Conservation (phyloP, 2,888 invertebrate genomes). For the Allygus modestus region DNA sequence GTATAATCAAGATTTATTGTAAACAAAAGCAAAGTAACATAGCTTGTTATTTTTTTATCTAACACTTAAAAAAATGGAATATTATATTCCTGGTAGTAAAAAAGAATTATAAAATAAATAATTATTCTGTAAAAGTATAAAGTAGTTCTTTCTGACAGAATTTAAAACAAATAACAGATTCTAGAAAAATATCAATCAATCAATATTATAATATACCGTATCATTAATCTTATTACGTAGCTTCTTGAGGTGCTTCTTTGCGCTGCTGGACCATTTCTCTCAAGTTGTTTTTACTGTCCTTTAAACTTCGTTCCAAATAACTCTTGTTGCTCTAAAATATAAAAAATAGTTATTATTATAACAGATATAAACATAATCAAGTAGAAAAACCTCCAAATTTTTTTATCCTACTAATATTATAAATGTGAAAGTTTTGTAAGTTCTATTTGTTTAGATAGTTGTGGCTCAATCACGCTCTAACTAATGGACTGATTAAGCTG, state of each 20-base stretch:
- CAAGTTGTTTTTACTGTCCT: conserved; percentile 91
- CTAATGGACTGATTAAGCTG: too few relatives aligned
- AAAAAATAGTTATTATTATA: conserved; percentile 45
- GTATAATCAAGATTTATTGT: neutral
- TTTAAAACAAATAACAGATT: neutral
- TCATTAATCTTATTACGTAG: conserved; percentile 15
- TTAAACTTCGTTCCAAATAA: conserved; percentile 88
- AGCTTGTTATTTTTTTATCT: too few relatives aligned
- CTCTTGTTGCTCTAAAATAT: conserved; percentile 82
- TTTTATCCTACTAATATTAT: too few relatives aligned
- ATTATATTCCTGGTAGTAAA: too few relatives aligned
- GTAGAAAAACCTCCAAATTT: too few relatives aligned
- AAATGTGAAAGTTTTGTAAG: too few relatives aligned
- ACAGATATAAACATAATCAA: neutral
- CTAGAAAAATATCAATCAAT: neutral
- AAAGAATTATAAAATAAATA: too few relatives aligned
- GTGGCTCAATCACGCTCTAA: too few relatives aligned
- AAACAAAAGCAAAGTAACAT: neutral
- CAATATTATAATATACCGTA: neutral
- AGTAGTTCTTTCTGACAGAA: neutral
- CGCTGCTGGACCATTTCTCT: conserved; percentile 88
- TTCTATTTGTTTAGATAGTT: too few relatives aligned
- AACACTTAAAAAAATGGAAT: too few relatives aligned
- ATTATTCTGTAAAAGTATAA: neutral
- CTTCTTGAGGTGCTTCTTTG: conserved; percentile 74